Percentiles rank a stretch among this genome's conserved stretches.
phyloP scores from a whole-genome alignment of 2,113 vertebrate genomes.

The Gallinago jamesoni region DNA sequence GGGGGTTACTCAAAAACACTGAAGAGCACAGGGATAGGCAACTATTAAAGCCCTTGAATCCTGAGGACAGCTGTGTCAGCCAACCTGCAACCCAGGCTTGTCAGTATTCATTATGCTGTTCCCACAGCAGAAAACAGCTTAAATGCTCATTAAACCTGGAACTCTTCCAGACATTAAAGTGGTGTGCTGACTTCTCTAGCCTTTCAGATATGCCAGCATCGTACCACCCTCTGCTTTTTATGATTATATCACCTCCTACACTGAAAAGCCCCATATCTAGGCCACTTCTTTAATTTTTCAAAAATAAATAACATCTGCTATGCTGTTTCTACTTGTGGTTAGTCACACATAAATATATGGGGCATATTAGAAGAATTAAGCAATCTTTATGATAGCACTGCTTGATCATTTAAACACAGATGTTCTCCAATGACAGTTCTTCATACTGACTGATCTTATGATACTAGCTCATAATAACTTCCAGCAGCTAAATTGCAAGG shows the following conservation, averaged over 20 bases:
- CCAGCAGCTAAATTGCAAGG: conserved; percentile 46
- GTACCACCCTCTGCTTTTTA: neutral
- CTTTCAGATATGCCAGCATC: neutral
- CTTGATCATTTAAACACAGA: conserved; percentile 39
- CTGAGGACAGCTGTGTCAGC: conserved; percentile 1
- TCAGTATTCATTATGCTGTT: conserved; percentile 1
- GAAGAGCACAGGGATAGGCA: neutral
- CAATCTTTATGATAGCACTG: neutral
- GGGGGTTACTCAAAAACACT: neutral
- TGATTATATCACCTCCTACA: neutral
- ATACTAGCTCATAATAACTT: neutral
- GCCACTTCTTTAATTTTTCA: neutral
- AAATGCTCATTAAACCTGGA: conserved; percentile 26
- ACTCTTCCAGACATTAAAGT: conserved; percentile 11
- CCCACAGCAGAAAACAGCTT: conserved; percentile 32
- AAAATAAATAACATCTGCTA: neutral
- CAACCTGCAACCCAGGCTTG: conserved; percentile 33
- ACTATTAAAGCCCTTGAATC: conserved; percentile 5
- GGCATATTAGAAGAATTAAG: neutral
- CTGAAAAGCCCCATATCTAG: neutral
- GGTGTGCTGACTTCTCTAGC: neutral
- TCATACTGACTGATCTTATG: neutral
- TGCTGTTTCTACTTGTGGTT: neutral
- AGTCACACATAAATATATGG: neutral
- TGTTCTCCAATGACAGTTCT: neutral